phyloP scores from a whole-genome alignment of 2,113 vertebrate species.

The Brachirus orientalis region DNA sequence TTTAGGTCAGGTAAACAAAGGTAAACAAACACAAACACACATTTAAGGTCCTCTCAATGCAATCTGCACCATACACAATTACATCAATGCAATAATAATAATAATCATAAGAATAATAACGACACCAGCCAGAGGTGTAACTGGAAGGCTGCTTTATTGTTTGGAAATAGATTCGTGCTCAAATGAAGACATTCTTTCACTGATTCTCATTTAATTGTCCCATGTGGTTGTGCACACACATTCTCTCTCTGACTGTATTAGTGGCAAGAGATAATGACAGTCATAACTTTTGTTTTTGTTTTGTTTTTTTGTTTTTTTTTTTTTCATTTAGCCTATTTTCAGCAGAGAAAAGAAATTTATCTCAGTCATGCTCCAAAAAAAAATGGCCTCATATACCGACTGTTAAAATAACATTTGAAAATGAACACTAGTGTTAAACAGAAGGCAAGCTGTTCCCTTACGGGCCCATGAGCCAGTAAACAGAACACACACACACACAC shows the following conservation, averaged over 20 bases:
- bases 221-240: conserved; percentile 83
- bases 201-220: conserved; percentile 78
- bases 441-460: conserved; percentile 79
- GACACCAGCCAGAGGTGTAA: conserved; percentile 75
- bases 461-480: conserved; percentile 62
- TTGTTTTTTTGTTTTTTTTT: conserved; percentile 41
- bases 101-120: conserved; percentile 8
- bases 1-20: too few relatives aligned
- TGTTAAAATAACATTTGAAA: conserved; percentile 75
- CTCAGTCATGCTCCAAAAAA: conserved; percentile 85
- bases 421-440: conserved; percentile 77
- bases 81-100: neutral
- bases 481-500: conserved; percentile 60
- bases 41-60: conserved; percentile 33
- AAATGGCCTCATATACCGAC: conserved; percentile 74
- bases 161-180: conserved; percentile 88
- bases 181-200: conserved; percentile 87
- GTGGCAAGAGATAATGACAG: conserved; percentile 82
- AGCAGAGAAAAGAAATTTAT: conserved; percentile 77
- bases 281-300: conserved; percentile 54
- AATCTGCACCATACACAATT: conserved; percentile 50
- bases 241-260: conserved; percentile 79
- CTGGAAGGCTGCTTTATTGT: conserved; percentile 89
- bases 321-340: conserved; percentile 73
- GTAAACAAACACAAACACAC: conserved; percentile 28